A percentile compares a stretch with the other conserved stretches of the same genome.
Conservation (phyloP, 1,140 invertebrate species). For the Oryctes rhinoceros region DNA sequence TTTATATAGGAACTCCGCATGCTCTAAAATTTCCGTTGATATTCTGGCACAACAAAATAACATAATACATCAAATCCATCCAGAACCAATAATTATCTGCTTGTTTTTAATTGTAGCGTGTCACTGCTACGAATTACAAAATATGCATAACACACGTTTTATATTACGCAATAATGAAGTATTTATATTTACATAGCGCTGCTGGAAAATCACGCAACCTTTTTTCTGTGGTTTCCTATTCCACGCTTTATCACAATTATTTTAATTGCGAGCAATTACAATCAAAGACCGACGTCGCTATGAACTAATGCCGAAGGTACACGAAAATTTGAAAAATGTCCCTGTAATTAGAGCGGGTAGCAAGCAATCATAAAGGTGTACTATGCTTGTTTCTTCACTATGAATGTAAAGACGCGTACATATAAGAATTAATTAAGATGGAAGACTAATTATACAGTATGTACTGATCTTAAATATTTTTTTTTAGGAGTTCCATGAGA, state of each 20-base stretch:
- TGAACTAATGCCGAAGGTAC: slow-evolving; percentile 6
- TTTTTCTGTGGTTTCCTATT: background rate
- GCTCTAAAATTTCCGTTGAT: too few species aligned
- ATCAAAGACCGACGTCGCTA: slow-evolving; percentile 3
- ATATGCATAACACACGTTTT: background rate
- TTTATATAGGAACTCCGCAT: too few species aligned
- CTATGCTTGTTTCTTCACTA: background rate
- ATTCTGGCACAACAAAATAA: too few species aligned
- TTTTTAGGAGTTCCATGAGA: too few species aligned
- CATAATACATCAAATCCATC: too few species aligned
- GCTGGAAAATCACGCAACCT: background rate
- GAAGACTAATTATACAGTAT: background rate
- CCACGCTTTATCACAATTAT: slow-evolving; percentile 15
- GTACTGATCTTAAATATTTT: background rate
- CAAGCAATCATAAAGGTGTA: background rate
- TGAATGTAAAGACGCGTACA: background rate
- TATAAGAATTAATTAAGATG: slow-evolving; percentile 18
- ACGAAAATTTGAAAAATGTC: slow-evolving; percentile 33
- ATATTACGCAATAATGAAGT: background rate
- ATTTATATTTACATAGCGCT: background rate
- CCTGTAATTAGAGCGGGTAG: background rate
- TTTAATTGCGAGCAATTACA: slow-evolving; percentile 29
- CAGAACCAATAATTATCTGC: background rate
- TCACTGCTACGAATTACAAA: background rate
- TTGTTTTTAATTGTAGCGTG: background rate